Evolutionary conservation across 2,113 vertebrate species (phyloP).

Genomic region (Anarhynchus alexandrinus): DNA sequence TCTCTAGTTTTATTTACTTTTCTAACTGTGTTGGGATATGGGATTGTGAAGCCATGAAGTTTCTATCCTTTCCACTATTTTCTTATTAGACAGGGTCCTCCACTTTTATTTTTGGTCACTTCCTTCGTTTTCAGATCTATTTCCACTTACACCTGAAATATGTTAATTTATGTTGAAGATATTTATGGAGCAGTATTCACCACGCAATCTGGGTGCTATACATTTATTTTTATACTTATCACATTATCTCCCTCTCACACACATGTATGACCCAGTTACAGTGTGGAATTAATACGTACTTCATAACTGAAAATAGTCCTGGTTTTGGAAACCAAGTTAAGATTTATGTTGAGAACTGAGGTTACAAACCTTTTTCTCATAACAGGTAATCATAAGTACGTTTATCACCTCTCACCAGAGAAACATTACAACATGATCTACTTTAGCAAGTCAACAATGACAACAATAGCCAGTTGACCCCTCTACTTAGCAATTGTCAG

Average conservation of each 20-base stretch:
- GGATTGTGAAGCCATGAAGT: background rate
- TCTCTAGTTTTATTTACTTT: constrained; percentile 6
- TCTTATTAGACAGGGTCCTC: background rate
- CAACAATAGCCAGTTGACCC: rapidly evolving
- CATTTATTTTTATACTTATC: constrained; percentile 17
- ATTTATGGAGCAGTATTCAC: background rate
- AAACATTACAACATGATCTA: background rate
- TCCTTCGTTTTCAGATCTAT: background rate
- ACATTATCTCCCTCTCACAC: background rate
- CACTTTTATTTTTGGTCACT: background rate
- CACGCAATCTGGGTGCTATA: background rate
- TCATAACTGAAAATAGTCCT: background rate
- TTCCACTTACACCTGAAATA: background rate
- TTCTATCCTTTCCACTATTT: background rate
- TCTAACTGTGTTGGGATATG: background rate
- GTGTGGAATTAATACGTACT: background rate
- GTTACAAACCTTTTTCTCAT: background rate
- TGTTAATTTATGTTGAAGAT: background rate
- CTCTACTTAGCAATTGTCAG: background rate
- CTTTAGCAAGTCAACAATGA: background rate
- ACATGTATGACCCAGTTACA: background rate
- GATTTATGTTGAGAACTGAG: background rate
- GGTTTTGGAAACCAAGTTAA: background rate
- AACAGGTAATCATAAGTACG: background rate
- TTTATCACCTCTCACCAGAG: background rate